A percentile compares a stretch with the other conserved stretches of the same genome.
phyloP scores from a whole-genome alignment of 2,113 vertebrate genomes.

The Colossoma macropomum region DNA sequence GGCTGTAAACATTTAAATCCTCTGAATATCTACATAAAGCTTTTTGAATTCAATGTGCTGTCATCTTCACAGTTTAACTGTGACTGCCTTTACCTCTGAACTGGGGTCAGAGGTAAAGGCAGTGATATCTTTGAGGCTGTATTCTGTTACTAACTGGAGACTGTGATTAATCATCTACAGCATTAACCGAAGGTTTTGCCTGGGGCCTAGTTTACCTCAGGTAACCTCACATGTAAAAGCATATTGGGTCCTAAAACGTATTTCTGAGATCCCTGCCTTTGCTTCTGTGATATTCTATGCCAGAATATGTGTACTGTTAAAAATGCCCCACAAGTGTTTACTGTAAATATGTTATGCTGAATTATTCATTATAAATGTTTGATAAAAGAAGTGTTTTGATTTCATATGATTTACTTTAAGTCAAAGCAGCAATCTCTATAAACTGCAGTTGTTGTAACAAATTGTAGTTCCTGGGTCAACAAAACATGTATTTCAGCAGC shows the following conservation, averaged over 20 bases:
- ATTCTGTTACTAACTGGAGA: slow-evolving; percentile 31
- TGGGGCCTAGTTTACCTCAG: slow-evolving; percentile 19
- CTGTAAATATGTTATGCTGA: background rate
- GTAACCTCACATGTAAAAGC: background rate
- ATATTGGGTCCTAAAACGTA: background rate
- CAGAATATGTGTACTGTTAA: background rate
- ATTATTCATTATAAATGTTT: background rate
- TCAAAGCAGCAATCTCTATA: background rate
- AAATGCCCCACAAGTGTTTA: background rate
- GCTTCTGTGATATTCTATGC: background rate
- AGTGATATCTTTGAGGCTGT: background rate
- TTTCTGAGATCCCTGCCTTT: slow-evolving; percentile 6
- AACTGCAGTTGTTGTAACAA: too few relatives aligned
- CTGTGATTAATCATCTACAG: slow-evolving; percentile 49
- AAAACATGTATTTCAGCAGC: too few relatives aligned
- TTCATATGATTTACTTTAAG: background rate
- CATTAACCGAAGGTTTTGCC: slow-evolving; percentile 34
- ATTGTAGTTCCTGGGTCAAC: too few relatives aligned
- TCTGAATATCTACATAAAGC: too few relatives aligned
- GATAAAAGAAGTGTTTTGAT: background rate
- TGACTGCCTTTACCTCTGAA: slow-evolving; percentile 1
- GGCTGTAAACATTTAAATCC: too few relatives aligned
- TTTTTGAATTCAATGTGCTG: background rate
- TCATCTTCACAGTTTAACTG: background rate
- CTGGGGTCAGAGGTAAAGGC: slow-evolving; percentile 17